Base-by-base conservation (phyloP, 2,888 invertebrate species). In the Prosapia bicincta region DNA sequence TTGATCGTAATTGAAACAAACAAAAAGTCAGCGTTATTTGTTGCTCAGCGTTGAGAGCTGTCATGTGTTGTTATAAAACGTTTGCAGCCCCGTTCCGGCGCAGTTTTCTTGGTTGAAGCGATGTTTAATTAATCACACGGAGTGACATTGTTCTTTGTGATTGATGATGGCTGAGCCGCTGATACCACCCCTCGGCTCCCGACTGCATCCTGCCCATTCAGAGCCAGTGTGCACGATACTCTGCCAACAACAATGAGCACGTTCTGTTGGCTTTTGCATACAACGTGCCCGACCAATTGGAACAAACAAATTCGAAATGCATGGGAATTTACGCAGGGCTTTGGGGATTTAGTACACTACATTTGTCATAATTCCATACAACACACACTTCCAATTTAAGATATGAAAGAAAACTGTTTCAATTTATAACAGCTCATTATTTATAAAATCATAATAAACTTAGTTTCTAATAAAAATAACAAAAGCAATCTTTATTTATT, bases 61-160 rank as follows among this genome's bases (percentile, higher is more conserved):
- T 54, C n/a, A 54, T 54, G 54, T 54, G 20, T 54, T 38, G 5
- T 3, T 15, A 13, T 38, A 38, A 38, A 38, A 13, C 15, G 38
- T 38, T 20, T n/a, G 54, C 54, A 6, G 9, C 20, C n/a, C n/a
- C 54, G 38, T 38, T 13, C 9, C 9, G 15, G 10, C 13, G 54
- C 13, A 54, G 10, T 54, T 54, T 54, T 54, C 54, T 54, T 54
- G 54, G 54, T 54, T 54, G 54, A 54, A 54, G 20, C 28, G 6
- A 28, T 30, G 72, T 28, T n/a, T 65, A 67, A 72, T 67, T 32
- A 67, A 72, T 72, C 23, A 72, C 66, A 7, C 20, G 15, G 72
- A n/a, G 72, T 72, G 67, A 72, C 72, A 66, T 72, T 72, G 72
- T 72, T 72, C 66, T 72, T 72, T 66, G 72, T 66, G 72, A 72